Evolutionary conservation across 2,113 vertebrate species (phyloP).

Genomic region (Tricholaema leucomelas): DNA sequence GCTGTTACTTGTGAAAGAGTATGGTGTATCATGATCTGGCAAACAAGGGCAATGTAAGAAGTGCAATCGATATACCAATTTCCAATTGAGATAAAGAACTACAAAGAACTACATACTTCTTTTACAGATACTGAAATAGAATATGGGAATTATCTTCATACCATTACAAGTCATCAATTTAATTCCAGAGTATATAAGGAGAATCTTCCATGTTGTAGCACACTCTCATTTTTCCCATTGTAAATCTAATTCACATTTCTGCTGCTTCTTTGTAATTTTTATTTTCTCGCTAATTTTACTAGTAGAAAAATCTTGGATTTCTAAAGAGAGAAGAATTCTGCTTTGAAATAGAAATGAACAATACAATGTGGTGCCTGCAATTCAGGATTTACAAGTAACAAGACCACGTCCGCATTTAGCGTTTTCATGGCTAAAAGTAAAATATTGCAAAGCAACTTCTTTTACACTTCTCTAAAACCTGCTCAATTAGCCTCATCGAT

Average conservation of each 20-base stretch:
- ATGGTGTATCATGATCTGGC: not conserved
- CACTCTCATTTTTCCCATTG: not conserved
- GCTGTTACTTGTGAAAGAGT: not conserved
- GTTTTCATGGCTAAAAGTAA: not conserved
- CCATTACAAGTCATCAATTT: not conserved
- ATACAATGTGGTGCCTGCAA: not conserved
- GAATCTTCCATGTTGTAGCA: not conserved
- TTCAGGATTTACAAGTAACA: not conserved
- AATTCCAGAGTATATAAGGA: not conserved
- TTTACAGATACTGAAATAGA: not conserved
- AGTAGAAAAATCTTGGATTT: not conserved
- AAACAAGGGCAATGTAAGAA: not conserved
- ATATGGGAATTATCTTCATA: not conserved
- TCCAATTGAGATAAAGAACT: not conserved
- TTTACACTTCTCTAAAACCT: not conserved
- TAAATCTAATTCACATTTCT: not conserved
- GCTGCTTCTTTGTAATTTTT: not conserved
- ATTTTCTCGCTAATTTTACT: not conserved
- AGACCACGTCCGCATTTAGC: not conserved
- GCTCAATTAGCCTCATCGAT: conserved; percentile 7
- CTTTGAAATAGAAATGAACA: not conserved
- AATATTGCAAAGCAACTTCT: not conserved
- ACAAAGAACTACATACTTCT: not conserved
- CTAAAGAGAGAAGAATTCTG: not conserved
- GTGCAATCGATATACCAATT: not conserved